Conservation (phyloP, 2,113 vertebrate genomes). For the Vanacampus margaritifer region DNA sequence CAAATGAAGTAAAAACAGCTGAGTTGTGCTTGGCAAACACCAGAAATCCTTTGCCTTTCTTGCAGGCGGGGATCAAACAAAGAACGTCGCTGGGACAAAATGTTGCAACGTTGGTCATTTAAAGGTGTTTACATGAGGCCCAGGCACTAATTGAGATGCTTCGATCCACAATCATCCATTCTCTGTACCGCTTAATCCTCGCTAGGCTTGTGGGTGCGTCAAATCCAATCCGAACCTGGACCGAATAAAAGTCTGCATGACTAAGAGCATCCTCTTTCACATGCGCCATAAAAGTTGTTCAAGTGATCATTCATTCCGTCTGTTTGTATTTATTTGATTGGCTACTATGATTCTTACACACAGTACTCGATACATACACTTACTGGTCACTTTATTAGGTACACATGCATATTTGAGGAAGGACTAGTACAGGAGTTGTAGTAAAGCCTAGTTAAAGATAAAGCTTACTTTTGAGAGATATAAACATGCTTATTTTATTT, state of each 20-base stretch:
- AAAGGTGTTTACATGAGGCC: not conserved
- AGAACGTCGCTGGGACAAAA: constrained; percentile 8
- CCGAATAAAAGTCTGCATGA: not conserved
- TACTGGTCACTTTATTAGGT: not conserved
- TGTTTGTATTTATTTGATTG: not conserved
- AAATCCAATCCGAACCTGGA: no score
- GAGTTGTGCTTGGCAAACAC: constrained; percentile 45
- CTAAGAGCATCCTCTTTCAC: not conserved
- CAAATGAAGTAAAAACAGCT: constrained; percentile 33
- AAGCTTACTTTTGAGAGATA: not conserved
- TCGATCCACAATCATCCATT: no score
- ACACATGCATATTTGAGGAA: not conserved
- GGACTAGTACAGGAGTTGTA: not conserved
- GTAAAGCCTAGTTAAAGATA: no score
- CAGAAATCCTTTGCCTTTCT: constrained; percentile 32
- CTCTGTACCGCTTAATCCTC: no score
- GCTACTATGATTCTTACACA: not conserved
- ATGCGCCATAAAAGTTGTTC: not conserved
- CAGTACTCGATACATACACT: not conserved
- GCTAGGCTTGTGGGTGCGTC: no score
- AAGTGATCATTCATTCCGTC: not conserved
- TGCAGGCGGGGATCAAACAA: not conserved
- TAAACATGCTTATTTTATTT: not conserved
- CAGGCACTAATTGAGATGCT: not conserved
- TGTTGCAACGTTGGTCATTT: not conserved